phyloP scores from a whole-genome alignment of 1,140 invertebrate genomes.

The Helicoverpa armigera region DNA sequence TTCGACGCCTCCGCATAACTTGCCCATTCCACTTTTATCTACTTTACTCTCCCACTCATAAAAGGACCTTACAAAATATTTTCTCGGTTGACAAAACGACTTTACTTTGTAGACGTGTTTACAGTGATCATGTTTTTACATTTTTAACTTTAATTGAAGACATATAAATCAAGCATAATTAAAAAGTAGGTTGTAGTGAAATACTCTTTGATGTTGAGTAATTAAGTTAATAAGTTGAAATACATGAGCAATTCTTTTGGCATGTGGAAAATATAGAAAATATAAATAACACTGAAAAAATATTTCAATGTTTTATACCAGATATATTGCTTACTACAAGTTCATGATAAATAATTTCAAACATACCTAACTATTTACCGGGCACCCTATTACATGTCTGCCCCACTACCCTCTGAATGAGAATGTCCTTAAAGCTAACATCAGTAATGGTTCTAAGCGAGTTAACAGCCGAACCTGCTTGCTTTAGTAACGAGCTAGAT shows the following conservation, averaged over 20 bases:
- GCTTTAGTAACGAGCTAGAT: slow-evolving; percentile 15
- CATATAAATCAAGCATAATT: slow-evolving; percentile 30
- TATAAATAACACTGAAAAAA: too few relatives aligned
- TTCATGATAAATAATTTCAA: too few relatives aligned
- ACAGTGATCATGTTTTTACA: slow-evolving; percentile 34
- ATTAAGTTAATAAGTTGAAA: not conserved
- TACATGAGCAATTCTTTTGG: too few relatives aligned
- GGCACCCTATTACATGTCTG: not conserved
- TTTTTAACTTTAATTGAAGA: slow-evolving; percentile 26
- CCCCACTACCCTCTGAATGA: not conserved
- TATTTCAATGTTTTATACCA: too few relatives aligned
- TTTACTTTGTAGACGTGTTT: slow-evolving; percentile 26
- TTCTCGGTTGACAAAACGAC: slow-evolving; percentile 48
- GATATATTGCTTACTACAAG: too few relatives aligned
- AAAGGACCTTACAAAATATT: slow-evolving; percentile 68
- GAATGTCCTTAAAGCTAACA: not conserved
- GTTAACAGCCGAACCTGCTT: slow-evolving; percentile 1
- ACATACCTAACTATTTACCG: not conserved
- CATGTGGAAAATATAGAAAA: too few relatives aligned
- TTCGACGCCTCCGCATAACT: slow-evolving; percentile 58
- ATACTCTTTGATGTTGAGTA: slow-evolving; percentile 13
- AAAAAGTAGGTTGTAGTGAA: not conserved
- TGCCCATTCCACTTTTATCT: slow-evolving; percentile 73
- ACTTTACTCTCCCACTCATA: slow-evolving; percentile 68
- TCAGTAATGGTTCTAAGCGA: not conserved